Conservation (phyloP, 2,888 invertebrate species). For the Phyllotreta cruciferae region DNA sequence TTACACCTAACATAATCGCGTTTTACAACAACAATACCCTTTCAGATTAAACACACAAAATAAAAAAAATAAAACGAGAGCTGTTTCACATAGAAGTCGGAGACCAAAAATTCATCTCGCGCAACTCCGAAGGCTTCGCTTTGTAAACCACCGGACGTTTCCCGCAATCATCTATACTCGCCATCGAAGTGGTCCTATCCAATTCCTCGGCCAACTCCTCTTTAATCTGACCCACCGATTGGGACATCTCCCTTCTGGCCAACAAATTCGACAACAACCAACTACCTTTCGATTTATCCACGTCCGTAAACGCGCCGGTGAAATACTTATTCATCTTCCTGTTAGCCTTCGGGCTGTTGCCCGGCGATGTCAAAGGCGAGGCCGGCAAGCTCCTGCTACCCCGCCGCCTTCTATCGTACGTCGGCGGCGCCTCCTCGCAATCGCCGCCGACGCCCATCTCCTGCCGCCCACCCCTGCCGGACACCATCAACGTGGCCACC, state of each 20-base stretch:
- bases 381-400: slow-evolving; percentile 77
- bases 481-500: slow-evolving; percentile 68
- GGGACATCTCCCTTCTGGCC: slow-evolving; percentile 69
- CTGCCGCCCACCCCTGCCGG: slow-evolving; percentile 43
- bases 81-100: slow-evolving; percentile 79
- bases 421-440: slow-evolving; percentile 40
- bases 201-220: slow-evolving; percentile 65
- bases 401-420: slow-evolving; percentile 61
- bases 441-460: not conserved
- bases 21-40: not conserved
- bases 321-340: slow-evolving; percentile 69
- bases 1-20: too few relatives aligned
- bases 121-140: slow-evolving; percentile 73
- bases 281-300: slow-evolving; percentile 58
- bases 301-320: slow-evolving; percentile 61
- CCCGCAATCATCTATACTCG: slow-evolving; percentile 50
- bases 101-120: slow-evolving; percentile 87
- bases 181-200: slow-evolving; percentile 41
- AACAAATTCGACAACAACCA: slow-evolving; percentile 73
- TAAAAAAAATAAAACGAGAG: not conserved
- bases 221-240: slow-evolving; percentile 65
- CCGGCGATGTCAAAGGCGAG: slow-evolving; percentile 71
- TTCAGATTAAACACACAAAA: slow-evolving; percentile 3
- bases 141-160: slow-evolving; percentile 59
- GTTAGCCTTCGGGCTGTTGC: slow-evolving; percentile 66